Percentiles rank a stretch among this genome's conserved stretches.
phyloP scores from a whole-genome alignment of 2,797 vertebrate genomes.

The Sphaeramia orbicularis region DNA sequence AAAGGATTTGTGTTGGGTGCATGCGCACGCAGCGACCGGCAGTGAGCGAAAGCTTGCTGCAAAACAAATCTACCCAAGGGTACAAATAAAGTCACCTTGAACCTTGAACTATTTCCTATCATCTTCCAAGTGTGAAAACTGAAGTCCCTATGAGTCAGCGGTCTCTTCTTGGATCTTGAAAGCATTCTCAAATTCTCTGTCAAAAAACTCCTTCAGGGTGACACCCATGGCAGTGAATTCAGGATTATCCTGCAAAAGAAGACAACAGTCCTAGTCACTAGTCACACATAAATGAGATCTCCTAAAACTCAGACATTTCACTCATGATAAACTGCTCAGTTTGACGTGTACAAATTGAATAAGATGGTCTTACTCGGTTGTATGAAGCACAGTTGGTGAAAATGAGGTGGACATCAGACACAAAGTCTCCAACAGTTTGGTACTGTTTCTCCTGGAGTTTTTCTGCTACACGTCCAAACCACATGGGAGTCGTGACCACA shows the following conservation, averaged over 20 bases:
- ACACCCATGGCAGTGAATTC: slow-evolving; percentile 26
- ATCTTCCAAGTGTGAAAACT: not conserved
- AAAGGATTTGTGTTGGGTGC: no score
- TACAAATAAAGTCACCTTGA: no score
- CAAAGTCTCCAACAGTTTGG: slow-evolving; percentile 59
- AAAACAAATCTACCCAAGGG: no score
- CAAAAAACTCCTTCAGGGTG: slow-evolving; percentile 68
- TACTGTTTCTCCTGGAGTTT: slow-evolving; percentile 53
- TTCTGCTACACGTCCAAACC: slow-evolving; percentile 42
- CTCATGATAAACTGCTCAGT: not conserved
- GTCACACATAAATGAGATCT: not conserved
- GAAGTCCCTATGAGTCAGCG: not conserved
- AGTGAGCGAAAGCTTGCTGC: no score
- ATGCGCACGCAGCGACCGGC: no score
- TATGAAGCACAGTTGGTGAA: slow-evolving; percentile 57
- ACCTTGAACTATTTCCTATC: no score
- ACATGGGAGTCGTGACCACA: slow-evolving; percentile 52
- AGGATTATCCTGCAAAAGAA: slow-evolving; percentile 65
- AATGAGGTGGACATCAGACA: slow-evolving; percentile 55
- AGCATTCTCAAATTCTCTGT: slow-evolving; percentile 62
- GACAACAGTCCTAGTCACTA: not conserved
- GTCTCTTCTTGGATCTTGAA: slow-evolving; percentile 64
- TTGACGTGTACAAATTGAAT: not conserved
- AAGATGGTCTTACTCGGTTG: slow-evolving; percentile 52
- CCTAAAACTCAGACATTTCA: not conserved